Conservation (phyloP, 2,113 vertebrate species). For the Pipa parva region DNA sequence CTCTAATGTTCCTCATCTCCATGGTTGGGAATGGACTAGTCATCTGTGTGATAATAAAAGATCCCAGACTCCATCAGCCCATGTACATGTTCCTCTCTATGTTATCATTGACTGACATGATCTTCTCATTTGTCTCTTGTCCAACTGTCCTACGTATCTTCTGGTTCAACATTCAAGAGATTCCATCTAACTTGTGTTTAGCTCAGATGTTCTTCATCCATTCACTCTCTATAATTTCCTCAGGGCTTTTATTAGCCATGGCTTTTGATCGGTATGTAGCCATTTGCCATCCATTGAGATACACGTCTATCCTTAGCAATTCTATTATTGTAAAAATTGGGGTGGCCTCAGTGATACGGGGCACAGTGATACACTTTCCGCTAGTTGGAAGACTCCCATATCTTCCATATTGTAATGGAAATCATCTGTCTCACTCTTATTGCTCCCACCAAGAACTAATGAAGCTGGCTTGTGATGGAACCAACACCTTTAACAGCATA, state of each 20-base stretch:
- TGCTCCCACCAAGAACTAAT: slow-evolving; percentile 28
- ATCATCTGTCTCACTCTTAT: slow-evolving; percentile 4
- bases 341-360: not conserved
- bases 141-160: slow-evolving; percentile 35
- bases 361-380: not conserved
- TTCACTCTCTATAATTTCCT: slow-evolving; percentile 20
- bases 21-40: slow-evolving; percentile 10
- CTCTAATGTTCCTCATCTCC: not conserved
- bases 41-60: slow-evolving; percentile 1
- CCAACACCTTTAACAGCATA: slow-evolving; percentile 34
- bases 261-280: slow-evolving; percentile 39
- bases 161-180: slow-evolving; percentile 4
- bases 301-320: slow-evolving; percentile 21
- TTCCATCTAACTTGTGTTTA: slow-evolving; percentile 15
- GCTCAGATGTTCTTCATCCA: slow-evolving; percentile 35
- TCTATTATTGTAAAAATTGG: slow-evolving; percentile 9
- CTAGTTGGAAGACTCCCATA: not conserved
- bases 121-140: slow-evolving; percentile 5
- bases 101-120: slow-evolving; percentile 25
- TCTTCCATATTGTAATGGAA: slow-evolving; percentile 23
- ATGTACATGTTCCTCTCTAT: slow-evolving; percentile 33
- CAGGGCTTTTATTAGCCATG: slow-evolving; percentile 20
- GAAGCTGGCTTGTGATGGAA: slow-evolving; percentile 27
- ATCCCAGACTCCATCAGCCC: slow-evolving; percentile 13
- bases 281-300: slow-evolving; percentile 32